Base-by-base conservation (phyloP, 2,888 invertebrate species). In the Oasisia sp. region DNA sequence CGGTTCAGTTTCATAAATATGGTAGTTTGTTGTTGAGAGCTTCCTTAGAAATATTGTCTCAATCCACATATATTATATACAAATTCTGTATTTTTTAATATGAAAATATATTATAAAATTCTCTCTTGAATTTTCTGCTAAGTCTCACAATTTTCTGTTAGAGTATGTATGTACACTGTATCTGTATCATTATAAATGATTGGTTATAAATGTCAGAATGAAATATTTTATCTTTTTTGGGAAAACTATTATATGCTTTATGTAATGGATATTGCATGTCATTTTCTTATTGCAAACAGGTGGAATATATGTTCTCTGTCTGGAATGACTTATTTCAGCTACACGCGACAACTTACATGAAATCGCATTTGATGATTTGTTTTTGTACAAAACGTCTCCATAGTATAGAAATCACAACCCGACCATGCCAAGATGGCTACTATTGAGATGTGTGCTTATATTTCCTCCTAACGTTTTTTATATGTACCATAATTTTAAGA, bases 361-460 rank as follows among this genome's bases (percentile, higher is more conserved):
- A 74, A 74, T n/a, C 74, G 27, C 27, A 74, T 7, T 27, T 74
- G 74, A 3, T 58, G 58, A 74, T 74, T n/a, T 7, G n/a, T 3
- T 74, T 27, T 74, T 74, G 74, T 74, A 74, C 27, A 74, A 74
- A 74, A 74, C 0, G 27, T 74, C 74, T 74, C 74, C 5, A 5
- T 27, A 74, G 74, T 27, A 5, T 27, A 74, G 74, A 74, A 74
- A 74, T 74, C 7, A 27, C 7, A 14, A 74, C 74, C 74, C 27
- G 74, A 74, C 74, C 27, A n/a, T 50, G 50, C 50, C 74, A 27
- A 74, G 74, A 74, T n/a, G 74, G n/a, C 74, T 74, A 19, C n/a
- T 19, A 74, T 38, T 74, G 74, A 74, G 74, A 74, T 74, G 74
- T n/a, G 74, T 74, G 74, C 74, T 74, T 74, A 74, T 74, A n/a